Evolutionary conservation across 2,888 invertebrate species (phyloP).

Genomic region (Drosophila acutilabella): DNA sequence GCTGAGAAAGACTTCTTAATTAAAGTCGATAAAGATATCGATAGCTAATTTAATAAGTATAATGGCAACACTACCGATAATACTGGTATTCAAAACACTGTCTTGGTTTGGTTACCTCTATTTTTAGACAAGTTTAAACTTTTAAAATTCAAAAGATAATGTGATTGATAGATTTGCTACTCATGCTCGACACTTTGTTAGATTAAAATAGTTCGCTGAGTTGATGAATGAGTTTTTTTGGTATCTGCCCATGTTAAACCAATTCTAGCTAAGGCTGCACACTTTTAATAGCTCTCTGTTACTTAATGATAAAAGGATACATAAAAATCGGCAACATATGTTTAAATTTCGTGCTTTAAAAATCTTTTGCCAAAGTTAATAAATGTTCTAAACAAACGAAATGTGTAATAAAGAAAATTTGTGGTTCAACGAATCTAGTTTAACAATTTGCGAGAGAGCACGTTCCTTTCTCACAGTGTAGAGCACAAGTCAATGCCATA

Average conservation of each 20-base stretch:
- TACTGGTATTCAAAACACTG: too few relatives aligned
- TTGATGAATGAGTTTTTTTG: not conserved
- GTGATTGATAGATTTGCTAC: not conserved
- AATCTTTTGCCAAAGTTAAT: not conserved
- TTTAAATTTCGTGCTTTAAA: too few relatives aligned
- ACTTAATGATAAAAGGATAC: too few relatives aligned
- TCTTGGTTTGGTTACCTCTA: too few relatives aligned
- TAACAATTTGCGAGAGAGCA: slow-evolving; percentile 1
- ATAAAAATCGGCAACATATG: too few relatives aligned
- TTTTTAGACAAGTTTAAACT: too few relatives aligned
- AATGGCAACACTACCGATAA: too few relatives aligned
- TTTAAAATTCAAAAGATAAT: not conserved
- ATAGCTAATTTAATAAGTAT: not conserved
- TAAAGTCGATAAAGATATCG: not conserved
- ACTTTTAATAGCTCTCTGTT: too few relatives aligned
- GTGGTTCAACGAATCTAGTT: not conserved
- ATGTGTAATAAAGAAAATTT: slow-evolving; percentile 5
- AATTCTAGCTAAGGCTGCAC: too few relatives aligned
- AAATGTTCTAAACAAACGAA: not conserved
- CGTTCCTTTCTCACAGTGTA: slow-evolving; percentile 38
- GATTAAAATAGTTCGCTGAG: not conserved
- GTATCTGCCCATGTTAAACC: too few relatives aligned
- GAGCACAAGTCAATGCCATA: slow-evolving; percentile 42
- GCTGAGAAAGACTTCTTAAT: not conserved
- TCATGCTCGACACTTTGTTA: not conserved